Conservation (phyloP, 2,113 vertebrate genomes). For the Mugil cephalus region DNA sequence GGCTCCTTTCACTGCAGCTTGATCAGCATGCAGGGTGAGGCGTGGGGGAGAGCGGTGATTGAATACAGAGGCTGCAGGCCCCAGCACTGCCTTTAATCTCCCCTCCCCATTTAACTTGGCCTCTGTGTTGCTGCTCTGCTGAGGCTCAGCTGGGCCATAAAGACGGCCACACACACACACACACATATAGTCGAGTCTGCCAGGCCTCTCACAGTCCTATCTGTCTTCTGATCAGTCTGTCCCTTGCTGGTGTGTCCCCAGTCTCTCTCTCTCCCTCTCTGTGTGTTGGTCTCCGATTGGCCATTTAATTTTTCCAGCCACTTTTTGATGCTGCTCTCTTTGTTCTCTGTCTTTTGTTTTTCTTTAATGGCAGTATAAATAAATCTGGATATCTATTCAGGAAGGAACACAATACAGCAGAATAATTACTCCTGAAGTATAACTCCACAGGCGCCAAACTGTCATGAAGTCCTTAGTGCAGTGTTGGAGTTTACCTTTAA, state of each 20-base stretch:
- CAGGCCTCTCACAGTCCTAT: conserved; percentile 60
- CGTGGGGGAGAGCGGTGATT: conserved; percentile 88
- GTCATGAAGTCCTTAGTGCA: background rate
- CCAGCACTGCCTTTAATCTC: conserved; percentile 91
- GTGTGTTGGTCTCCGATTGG: conserved; percentile 24
- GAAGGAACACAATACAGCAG: background rate
- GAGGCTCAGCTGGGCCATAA: conserved; percentile 92
- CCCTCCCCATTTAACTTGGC: conserved; percentile 88
- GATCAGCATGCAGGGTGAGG: conserved; percentile 93
- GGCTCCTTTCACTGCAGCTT: conserved; percentile 89
- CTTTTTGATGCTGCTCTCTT: conserved; percentile 7
- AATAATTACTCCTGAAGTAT: too few relatives aligned
- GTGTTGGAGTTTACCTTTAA: conserved; percentile 8
- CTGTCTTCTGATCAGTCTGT: conserved; percentile 53
- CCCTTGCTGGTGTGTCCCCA: conserved; percentile 29
- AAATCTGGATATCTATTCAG: conserved; percentile 3
- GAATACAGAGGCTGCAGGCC: conserved; percentile 91
- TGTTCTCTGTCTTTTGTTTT: background rate
- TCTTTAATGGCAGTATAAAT: background rate
- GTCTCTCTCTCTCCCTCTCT: conserved; percentile 11
- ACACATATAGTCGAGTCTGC: conserved; percentile 73
- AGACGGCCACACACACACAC: conserved; percentile 84
- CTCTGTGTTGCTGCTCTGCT: conserved; percentile 81
- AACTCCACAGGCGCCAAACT: background rate
- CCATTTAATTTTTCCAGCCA: background rate